A percentile compares a stretch with the other conserved stretches of the same genome.
Conservation (phyloP, 2,888 invertebrate genomes). For the Theretra japonica region DNA sequence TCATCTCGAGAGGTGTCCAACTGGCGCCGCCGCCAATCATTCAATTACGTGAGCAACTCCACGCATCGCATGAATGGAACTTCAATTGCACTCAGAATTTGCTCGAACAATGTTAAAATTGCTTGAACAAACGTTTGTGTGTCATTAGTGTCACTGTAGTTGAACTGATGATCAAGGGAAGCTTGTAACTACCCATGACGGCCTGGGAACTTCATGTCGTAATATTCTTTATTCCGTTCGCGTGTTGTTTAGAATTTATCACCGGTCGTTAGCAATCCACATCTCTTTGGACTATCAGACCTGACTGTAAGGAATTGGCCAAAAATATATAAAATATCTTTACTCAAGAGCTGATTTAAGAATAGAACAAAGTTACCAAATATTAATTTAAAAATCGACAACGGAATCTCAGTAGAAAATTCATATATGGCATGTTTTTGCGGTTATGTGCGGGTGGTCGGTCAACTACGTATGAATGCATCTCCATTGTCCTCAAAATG, state of each 20-base stretch:
- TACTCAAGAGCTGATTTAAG: too few species aligned
- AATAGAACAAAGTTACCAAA: not conserved
- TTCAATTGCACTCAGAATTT: slow-evolving; percentile 53
- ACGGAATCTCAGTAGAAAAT: not conserved
- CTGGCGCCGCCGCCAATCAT: slow-evolving; percentile 76
- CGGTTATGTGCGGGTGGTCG: slow-evolving; percentile 1
- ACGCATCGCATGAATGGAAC: slow-evolving; percentile 43
- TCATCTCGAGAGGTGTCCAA: slow-evolving; percentile 73
- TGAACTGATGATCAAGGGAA: slow-evolving; percentile 11
- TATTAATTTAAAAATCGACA: not conserved
- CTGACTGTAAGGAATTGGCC: not conserved
- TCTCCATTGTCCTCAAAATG: slow-evolving; percentile 3
- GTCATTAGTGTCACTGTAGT: slow-evolving; percentile 28
- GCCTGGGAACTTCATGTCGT: slow-evolving; percentile 12
- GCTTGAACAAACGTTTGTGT: slow-evolving; percentile 28
- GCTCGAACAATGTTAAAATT: slow-evolving; percentile 31
- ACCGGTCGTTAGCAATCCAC: not conserved
- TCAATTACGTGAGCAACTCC: slow-evolving; percentile 67
- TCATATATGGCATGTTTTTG: not conserved
- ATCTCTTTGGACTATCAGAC: not conserved
- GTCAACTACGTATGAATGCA: not conserved
- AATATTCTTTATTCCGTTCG: slow-evolving; percentile 4
- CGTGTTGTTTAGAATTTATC: not conserved
- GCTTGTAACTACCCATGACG: slow-evolving; percentile 12
- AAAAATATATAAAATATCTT: too few species aligned